Evolutionary conservation across 2,797 vertebrate species (phyloP).

Genomic region (Pyrocephalus nanus): DNA sequence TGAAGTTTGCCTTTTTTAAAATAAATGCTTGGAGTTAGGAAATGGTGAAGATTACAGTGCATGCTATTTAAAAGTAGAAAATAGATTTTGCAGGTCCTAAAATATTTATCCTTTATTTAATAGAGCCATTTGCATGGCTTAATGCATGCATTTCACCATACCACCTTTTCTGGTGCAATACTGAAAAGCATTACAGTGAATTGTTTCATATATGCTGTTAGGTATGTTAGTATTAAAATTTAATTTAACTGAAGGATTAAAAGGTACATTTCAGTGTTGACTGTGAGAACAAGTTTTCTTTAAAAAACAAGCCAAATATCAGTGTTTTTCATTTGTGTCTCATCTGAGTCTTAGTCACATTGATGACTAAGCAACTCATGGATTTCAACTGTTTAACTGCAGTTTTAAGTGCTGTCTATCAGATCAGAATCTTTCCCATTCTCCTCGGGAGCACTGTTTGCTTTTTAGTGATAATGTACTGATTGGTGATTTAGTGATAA

Average conservation of each 20-base stretch:
- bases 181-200: not conserved
- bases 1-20: not conserved
- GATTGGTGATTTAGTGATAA: no score
- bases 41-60: not conserved
- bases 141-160: not conserved
- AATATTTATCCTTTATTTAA: not conserved
- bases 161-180: not conserved
- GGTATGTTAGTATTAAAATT: not conserved
- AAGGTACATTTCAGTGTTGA: not conserved
- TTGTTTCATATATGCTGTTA: not conserved
- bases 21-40: not conserved
- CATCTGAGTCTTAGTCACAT: not conserved
- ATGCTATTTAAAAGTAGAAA: constrained; percentile 5
- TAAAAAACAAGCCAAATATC: not conserved
- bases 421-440: not conserved
- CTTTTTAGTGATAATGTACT: not conserved
- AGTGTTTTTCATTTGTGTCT: not conserved
- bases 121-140: not conserved
- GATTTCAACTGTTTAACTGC: not conserved
- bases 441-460: not conserved
- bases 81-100: not conserved
- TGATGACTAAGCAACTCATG: not conserved
- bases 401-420: not conserved
- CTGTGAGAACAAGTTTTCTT: not conserved
- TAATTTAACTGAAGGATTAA: not conserved